Evolutionary conservation across 1,140 invertebrate genomes (phyloP), one percentile per base, ranked within the genome.

Genomic region (Heliconius congener): DNA sequence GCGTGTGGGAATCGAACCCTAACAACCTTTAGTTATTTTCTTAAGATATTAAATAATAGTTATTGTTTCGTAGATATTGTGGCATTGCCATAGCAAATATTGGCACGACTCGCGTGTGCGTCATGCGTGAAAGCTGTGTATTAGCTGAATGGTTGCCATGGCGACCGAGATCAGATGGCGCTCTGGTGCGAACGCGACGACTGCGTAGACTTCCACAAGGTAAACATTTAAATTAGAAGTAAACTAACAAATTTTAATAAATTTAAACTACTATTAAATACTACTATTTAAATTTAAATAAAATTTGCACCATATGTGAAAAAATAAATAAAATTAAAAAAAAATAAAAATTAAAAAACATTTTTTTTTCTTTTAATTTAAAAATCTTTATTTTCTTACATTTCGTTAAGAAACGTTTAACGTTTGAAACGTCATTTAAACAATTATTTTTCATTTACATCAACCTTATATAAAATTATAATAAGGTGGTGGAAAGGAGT

Each of bases 101-200:
- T 19, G 91, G 90, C 46, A 92, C 89, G 0, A 87, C 90, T 1
- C 87, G 93, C 2, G 87, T 91, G 18, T 95, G 94, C 73, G 87
- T 95, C 18, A 85, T 95, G 76, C 82, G 83, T 13, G 90, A 92
- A 75, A 90, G 94, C 77, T 95, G 94, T 77, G 83, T 82, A 4
- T 77, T 95, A 11, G 93, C 88, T 6, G 93, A 94, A 42, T 95
- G 94, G 94, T 86, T 94, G 71, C 90, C 93, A 73, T 95, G 94
- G 94, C 82, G 91, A 76, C 89, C 92, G 8, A 86, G 91, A 1
- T 76, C 90, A 0, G 93, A 94, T 76, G 92, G 93, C 8, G 88
- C 89, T 3, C 85, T 93, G 8, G 89, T 94, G 13, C 88, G 94
- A 8, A 94, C 90, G 1, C 84, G 94, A 27, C 84, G 92, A 4